A percentile compares a stretch with the other conserved stretches of the same genome.
These are phyloP conservation scores for Xenopus petersii DNA, from an alignment of 2,797 vertebrate genomes.

Conservation along the genomic window DNA sequence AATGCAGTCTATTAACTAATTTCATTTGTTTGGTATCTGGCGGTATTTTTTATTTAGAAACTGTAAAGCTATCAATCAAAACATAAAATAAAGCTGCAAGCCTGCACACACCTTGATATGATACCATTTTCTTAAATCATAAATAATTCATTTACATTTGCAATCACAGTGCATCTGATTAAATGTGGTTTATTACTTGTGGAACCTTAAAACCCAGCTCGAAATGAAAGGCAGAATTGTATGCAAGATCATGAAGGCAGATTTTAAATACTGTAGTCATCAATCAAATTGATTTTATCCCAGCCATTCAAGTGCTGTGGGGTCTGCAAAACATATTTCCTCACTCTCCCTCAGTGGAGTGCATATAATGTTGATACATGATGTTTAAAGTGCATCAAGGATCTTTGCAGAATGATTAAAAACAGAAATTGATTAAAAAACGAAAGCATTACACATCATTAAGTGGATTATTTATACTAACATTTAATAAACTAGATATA, in stretches of 20 bases:
- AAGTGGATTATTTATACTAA: neutral
- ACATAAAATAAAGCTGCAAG: no score
- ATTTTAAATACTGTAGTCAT: conserved; percentile 20
- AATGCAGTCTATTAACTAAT: no score
- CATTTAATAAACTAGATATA: neutral
- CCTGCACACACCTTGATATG: no score
- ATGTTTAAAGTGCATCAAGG: conserved; percentile 5
- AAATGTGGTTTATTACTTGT: neutral
- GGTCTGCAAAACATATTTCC: conserved; percentile 3
- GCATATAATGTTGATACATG: conserved; percentile 21
- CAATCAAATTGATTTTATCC: conserved; percentile 38
- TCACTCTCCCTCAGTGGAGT: conserved; percentile 10
- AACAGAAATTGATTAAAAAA: neutral
- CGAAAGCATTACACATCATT: neutral
- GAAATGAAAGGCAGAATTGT: conserved; percentile 3
- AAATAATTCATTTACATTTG: no score
- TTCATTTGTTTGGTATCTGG: no score
- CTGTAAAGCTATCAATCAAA: no score
- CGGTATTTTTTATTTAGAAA: no score
- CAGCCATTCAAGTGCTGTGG: conserved; percentile 24
- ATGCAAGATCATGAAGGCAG: neutral
- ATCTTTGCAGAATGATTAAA: neutral
- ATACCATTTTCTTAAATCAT: no score
- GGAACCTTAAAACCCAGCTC: neutral
- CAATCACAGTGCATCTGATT: no score